Evolutionary conservation across 2,888 invertebrate species (phyloP), one percentile per base, ranked within the genome.

Genomic region (Temnothorax ravouxi): DNA sequence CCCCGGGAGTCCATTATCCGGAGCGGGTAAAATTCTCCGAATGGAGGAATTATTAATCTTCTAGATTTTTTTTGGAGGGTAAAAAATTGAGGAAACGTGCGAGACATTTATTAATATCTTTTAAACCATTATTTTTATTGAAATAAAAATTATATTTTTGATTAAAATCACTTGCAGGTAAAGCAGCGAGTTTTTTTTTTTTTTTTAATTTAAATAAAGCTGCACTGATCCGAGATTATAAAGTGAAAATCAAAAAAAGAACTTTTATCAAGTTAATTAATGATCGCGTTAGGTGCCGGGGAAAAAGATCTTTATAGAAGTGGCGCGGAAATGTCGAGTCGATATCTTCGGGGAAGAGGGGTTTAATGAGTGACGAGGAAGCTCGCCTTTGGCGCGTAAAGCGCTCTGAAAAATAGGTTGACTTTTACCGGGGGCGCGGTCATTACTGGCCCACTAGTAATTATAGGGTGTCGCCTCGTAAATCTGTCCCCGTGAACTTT

Each of bases 401-500:
- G 66, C 56, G 56, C 67, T 66, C 59, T 79, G 59, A 66, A 77
- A 67, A 79, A 83, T 83, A 59, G 67, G 77, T 67, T 66, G 83
- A 83, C 83, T 77, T 76, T 76, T 83, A 67, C 56, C 38, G 54
- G 34, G 25, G 34, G 54, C 38, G 64, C 50, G 66, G 54, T 83
- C 83, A 76, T 59, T 67, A 66, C 56, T 67, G 50, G 64, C 77
- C 47, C 64, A n/a, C 77, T 67, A 21, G 72, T 81, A 81, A 84
- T 84, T 81, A 84, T 59, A 72, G 80, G 62, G 79, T 84, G 69
- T 80, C 79, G 44, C 80, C 50, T 81, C 84, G 67, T 84, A 81
- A 74, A 84, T 47, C 66, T 81, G 84, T 74, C 84, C 56, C 69
- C 59, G 62, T 67, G 62, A 84, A 84, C 66, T 67, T 77, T 84